A percentile compares a stretch with the other conserved stretches of the same genome.
Evolutionary conservation across 2,888 invertebrate species (phyloP).

Genomic region (Volucella inflata): DNA sequence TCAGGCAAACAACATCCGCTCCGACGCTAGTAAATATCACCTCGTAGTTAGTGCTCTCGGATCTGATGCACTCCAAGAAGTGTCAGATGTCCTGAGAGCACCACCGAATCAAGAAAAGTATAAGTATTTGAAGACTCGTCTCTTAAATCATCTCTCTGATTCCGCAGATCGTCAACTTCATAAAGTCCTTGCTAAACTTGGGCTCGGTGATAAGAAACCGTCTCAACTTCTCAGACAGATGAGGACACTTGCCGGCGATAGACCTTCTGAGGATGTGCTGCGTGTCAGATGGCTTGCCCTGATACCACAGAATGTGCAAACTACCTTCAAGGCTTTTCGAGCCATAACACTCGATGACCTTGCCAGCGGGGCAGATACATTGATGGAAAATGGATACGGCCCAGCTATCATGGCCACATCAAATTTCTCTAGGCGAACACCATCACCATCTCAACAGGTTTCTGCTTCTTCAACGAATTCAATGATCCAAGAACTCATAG

Average conservation of each 20-base stretch:
- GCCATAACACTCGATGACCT: too few relatives aligned
- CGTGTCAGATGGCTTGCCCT: slow-evolving; percentile 12
- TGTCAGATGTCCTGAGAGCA: too few relatives aligned
- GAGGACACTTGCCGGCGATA: slow-evolving; percentile 4
- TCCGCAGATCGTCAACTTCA: slow-evolving; percentile 10
- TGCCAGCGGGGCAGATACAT: neutral
- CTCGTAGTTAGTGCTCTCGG: too few relatives aligned
- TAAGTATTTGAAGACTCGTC: neutral
- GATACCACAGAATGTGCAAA: slow-evolving; percentile 12
- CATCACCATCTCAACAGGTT: slow-evolving; percentile 4
- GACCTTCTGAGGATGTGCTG: slow-evolving; percentile 8
- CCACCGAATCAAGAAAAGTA: slow-evolving; percentile 21
- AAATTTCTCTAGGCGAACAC: neutral
- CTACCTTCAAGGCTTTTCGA: neutral
- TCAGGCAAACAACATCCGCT: too few relatives aligned
- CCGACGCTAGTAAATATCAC: too few relatives aligned
- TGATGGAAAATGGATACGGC: neutral
- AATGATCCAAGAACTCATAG: neutral
- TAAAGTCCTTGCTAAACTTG: slow-evolving; percentile 4
- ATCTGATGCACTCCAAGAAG: too few relatives aligned
- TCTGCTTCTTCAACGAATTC: neutral
- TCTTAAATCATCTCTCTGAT: slow-evolving; percentile 17
- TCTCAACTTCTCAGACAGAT: slow-evolving; percentile 27
- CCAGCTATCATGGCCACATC: slow-evolving; percentile 7
- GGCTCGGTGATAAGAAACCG: slow-evolving; percentile 10